Evolutionary conservation across 2,888 invertebrate genomes (phyloP).

Genomic region (Trissolcus japonicus): DNA sequence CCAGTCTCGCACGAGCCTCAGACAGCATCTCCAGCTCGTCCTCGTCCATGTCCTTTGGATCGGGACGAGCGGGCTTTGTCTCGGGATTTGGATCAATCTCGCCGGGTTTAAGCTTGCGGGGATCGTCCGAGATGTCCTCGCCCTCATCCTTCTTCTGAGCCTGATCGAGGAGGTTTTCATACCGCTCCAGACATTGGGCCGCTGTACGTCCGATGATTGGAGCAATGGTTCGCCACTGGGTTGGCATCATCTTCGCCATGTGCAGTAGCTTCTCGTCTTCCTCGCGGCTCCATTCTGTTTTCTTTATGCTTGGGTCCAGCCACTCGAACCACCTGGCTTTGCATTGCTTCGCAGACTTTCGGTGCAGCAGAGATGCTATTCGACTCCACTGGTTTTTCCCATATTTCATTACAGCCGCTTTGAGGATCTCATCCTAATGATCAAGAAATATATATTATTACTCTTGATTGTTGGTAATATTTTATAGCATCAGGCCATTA

Average conservation of each 20-base stretch:
- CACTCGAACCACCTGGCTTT: constrained; percentile 99
- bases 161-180: constrained; percentile 97
- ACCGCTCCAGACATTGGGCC: constrained; percentile 98
- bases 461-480: too few relatives aligned
- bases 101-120: constrained; percentile 97
- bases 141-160: constrained; percentile 98
- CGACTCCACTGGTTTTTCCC: constrained; percentile 99
- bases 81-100: constrained; percentile 99
- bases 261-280: constrained; percentile 99
- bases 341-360: constrained; percentile 99
- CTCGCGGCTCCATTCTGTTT: constrained; percentile 99
- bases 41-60: constrained; percentile 99
- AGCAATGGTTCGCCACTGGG: constrained; percentile 99
- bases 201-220: constrained; percentile 99
- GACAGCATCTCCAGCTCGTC: constrained; percentile 99
- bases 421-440: constrained; percentile 97
- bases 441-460: background rate
- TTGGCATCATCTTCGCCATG: constrained; percentile 99
- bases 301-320: constrained; percentile 99
- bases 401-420: constrained; percentile 99
- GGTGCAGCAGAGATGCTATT: constrained; percentile 97
- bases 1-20: constrained; percentile 97
- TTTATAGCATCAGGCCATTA: too few relatives aligned
- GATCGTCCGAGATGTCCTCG: constrained; percentile 94
- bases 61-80: constrained; percentile 98